Conservation (phyloP, 1,140 invertebrate genomes). For the Lepidotrigona ventralis region DNA sequence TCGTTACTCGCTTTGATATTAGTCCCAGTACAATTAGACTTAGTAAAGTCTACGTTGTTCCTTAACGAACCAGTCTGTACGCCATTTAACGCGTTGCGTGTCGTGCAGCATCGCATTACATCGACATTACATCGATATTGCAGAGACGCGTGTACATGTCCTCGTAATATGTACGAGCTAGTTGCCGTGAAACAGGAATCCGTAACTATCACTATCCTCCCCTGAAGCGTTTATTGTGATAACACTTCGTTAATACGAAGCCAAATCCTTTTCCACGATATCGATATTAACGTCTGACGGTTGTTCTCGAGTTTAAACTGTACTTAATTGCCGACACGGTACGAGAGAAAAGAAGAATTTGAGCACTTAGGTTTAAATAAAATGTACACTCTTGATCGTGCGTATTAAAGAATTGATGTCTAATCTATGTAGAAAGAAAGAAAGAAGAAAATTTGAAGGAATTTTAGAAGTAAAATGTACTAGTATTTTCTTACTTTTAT, state of each 20-base stretch:
- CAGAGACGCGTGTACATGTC: not conserved
- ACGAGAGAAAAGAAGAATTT: too few relatives aligned
- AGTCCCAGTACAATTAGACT: not conserved
- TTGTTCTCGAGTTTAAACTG: not conserved
- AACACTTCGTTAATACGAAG: conserved; percentile 52
- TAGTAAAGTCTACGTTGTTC: not conserved
- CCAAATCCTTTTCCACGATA: conserved; percentile 55
- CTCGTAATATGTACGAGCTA: not conserved
- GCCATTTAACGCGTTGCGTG: conserved; percentile 57
- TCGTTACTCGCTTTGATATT: not conserved
- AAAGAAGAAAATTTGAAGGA: too few relatives aligned
- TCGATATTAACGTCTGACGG: conserved; percentile 48
- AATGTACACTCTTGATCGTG: too few relatives aligned
- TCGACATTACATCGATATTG: conserved; percentile 29
- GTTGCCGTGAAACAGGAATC: conserved; percentile 22
- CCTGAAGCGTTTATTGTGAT: conserved; percentile 45
- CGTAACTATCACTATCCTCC: conserved; percentile 16
- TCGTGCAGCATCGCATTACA: conserved; percentile 49
- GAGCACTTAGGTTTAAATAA: too few relatives aligned
- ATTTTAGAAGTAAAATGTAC: too few relatives aligned
- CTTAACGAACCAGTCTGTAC: not conserved
- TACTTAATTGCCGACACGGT: too few relatives aligned
- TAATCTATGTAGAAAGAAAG: too few relatives aligned
- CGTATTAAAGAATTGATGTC: too few relatives aligned
- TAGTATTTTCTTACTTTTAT: not conserved